Base-by-base conservation (phyloP, 2,113 vertebrate species). In the Albula goreensis region DNA sequence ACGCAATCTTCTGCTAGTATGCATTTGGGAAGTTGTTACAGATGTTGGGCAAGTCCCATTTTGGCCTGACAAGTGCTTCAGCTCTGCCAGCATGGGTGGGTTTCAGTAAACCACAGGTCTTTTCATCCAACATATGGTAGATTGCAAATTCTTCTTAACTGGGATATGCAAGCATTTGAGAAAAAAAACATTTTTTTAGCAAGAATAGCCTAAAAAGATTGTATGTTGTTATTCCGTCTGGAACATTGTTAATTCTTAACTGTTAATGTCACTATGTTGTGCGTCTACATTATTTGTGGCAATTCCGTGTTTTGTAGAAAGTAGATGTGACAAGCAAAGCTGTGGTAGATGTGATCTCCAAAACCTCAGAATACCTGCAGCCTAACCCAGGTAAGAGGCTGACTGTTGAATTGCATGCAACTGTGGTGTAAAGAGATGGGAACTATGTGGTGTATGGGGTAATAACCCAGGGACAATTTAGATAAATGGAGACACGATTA, bases 291-390 rank as follows among this genome's bases (percentile, higher is more conserved):
- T 49, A 31, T 48, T 83, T 53, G 19, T 63, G 22, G 31, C 31
- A 41, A 41, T 82, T 82, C 31, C 92, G 78, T 94, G 82, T 90
- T 90, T 87, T 88, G 49, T 89, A 99, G 98, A 99, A 99, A 94
- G 98, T 99, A 93, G 98, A 99, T 83, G 93, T 99, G 88, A 99
- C 98, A 90, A 99, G 96, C 94, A 99, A 99, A 94, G 97, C 98
- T 0, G 98, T 99, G 56, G 91, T 96, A 19, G 98, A 99, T 89
- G 96, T 99, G 0, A 94, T 99, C 92, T 97, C 97, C 89, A 97
- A 98, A 92, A 99, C 98, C 50, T 99, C 97, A 0, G 98, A 99
- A 90, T 99, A 99, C 93, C 96, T 99, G 85, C 98, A 99, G 88
- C 98, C 98, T 2, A 99, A 99, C 93, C 98, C 98, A 89, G 98